Evolutionary conservation across 2,797 vertebrate genomes (phyloP).

Genomic region (Echiichthys vipera): DNA sequence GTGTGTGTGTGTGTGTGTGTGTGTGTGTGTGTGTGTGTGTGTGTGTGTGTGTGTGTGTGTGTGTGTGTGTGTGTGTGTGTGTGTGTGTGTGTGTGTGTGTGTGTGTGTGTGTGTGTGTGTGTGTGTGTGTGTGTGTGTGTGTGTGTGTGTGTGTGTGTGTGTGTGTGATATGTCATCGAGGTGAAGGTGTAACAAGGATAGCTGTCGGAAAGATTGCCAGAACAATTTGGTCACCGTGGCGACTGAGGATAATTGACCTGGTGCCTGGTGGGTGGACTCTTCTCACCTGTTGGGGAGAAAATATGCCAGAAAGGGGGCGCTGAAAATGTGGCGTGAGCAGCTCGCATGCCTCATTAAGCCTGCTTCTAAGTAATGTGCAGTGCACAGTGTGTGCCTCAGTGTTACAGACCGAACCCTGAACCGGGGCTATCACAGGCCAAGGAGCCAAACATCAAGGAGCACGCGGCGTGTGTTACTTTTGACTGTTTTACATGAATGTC

Average conservation of each 20-base stretch:
- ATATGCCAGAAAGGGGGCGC: neutral
- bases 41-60: neutral
- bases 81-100: neutral
- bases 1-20: neutral
- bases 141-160: neutral
- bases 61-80: neutral
- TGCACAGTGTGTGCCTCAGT: no score
- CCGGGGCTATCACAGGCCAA: no score
- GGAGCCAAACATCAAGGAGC: no score
- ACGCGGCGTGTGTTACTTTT: no score
- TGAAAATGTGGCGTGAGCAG: neutral
- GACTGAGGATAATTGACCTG: constrained; percentile 20
- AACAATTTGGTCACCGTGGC: neutral
- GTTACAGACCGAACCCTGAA: no score
- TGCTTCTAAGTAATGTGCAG: neutral
- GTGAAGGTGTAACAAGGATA: constrained; percentile 33
- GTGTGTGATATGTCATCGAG: neutral
- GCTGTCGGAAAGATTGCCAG: constrained; percentile 4
- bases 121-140: neutral
- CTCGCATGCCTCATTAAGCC: neutral
- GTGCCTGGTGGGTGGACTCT: neutral
- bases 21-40: neutral
- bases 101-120: constrained; percentile 3
- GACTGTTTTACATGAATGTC: no score
- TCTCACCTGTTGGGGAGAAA: neutral